Base-by-base conservation (phyloP, 2,888 invertebrate genomes). In the Minunthozetes semirufus region DNA sequence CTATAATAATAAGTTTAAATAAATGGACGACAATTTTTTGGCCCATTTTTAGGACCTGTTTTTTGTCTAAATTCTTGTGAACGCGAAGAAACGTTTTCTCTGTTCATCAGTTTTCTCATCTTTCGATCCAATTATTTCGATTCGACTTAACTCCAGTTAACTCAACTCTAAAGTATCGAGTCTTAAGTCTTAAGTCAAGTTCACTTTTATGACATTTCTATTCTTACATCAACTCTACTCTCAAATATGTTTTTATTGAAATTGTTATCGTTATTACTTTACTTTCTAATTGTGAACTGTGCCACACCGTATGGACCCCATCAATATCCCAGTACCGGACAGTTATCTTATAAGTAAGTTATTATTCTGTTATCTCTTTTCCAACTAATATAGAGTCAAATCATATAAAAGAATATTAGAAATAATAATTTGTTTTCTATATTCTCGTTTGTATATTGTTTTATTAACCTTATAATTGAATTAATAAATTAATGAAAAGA, bases 311-410 rank as follows among this genome's bases (percentile, higher is more conserved):
- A 73, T 73, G 73, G 66, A 50, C 73, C 73, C 8, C 73, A 73
- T 61, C 73, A 73, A 22, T 73, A 73, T 22, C 73, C 73, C 22
- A 66, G 66, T n/a, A 73, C 73, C 19, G 73, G 73, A 48, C 73
- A 63, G 66, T 33, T 73, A 3, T 73, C 73, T n/a, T 73, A 73
- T 48, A 73, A 73, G 73, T 73, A 29, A 66, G 61, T 53, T 19
- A 8, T 53, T 53, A 53, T 19, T 19, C n/a, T 8, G 4, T 53
- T 19, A 13, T 53, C 13, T 13, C 11, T 13, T 13, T 42, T 8
- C 8, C 13, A 42, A 9, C 42, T 9, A 11, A 42, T 42, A 42
- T 42, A 42, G 42, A 42, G 42, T 13, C 42, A 42, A 42, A 42
- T 42, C 1, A n/a, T n/a, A n/a, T n/a, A 9, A 42, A 42, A 13